Conservation (phyloP, 2,888 invertebrate genomes). For the Callosobruchus maculatus region DNA sequence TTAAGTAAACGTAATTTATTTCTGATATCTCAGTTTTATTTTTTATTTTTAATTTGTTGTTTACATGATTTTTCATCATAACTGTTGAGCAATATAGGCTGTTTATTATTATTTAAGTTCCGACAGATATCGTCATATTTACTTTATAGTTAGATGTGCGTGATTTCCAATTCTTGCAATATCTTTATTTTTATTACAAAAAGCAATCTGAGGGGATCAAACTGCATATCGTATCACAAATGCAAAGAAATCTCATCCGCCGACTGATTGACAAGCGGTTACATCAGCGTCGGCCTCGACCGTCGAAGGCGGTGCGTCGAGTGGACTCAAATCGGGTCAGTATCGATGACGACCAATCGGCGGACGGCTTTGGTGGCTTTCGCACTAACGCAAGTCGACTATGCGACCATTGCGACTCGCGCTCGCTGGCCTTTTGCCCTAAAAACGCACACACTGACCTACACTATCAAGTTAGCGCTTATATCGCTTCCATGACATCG, state of each 20-base stretch:
- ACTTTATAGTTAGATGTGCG: too few relatives aligned
- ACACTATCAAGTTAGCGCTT: constrained; percentile 19
- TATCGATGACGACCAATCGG: constrained; percentile 28
- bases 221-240: neutral
- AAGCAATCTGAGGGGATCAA: too few relatives aligned
- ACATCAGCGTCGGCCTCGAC: constrained; percentile 7
- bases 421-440: constrained; percentile 43
- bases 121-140: too few relatives aligned
- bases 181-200: too few relatives aligned
- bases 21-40: too few relatives aligned
- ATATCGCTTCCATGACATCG: neutral
- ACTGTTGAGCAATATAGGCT: too few relatives aligned
- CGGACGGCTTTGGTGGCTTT: constrained; percentile 19
- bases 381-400: constrained; percentile 26
- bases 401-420: constrained; percentile 21
- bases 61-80: too few relatives aligned
- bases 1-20: too few relatives aligned
- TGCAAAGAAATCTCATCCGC: neutral
- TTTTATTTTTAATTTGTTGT: too few relatives aligned
- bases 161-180: too few relatives aligned
- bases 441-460: constrained; percentile 38
- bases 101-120: too few relatives aligned
- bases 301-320: neutral
- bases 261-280: neutral
- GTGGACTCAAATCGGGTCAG: constrained; percentile 36